Evolutionary conservation across 2,113 vertebrate genomes (phyloP), one percentile per base, ranked within the genome.

Genomic region (Ailuropoda melanoleuca): DNA sequence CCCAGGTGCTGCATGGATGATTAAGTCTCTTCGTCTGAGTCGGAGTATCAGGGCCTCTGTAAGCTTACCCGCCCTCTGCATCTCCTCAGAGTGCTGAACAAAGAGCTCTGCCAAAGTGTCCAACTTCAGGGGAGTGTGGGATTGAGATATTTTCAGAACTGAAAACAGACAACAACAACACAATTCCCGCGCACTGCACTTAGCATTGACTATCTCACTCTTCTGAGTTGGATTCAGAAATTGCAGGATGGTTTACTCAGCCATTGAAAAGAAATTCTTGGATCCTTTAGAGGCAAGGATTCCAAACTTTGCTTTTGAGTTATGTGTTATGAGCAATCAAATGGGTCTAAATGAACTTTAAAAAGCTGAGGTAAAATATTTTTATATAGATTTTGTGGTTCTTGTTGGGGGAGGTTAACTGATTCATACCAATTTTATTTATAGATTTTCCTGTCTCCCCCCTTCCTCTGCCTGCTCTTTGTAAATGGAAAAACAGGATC

Each of bases 401-500:
- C 11, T 88, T 74, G 86, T 37, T 15, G 0, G 14, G 34, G 55
- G 37, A 66, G n/a, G 50, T 77, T 77, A 77, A 95, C 21, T 70
- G 56, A 95, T 91, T 94, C 78, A 92, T 84, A 83, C 55, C 5
- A 31, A 90, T 89, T 94, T 97, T 96, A 88, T 91, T 97, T 95
- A 86, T 88, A 90, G 88, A 78, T 95, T 97, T 98, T 95, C 66
- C 90, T 93, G 88, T 96, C 24, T 83, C 93, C 64, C 92, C 53
- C 70, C 58, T 97, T 96, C 86, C 78, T 93, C 86, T 92, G 80
- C 60, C 46, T 93, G 72, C 66, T 24, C 66, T 97, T 83, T 93
- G 80, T 93, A 94, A 96, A 95, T 62, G 26, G 83, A 58, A 95
- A 98, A 97, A 93, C 86, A 97, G 95, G 95, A 96, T 96, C 74